Conservation (phyloP, 2,797 vertebrate species). For the Gallinago nigripennis region DNA sequence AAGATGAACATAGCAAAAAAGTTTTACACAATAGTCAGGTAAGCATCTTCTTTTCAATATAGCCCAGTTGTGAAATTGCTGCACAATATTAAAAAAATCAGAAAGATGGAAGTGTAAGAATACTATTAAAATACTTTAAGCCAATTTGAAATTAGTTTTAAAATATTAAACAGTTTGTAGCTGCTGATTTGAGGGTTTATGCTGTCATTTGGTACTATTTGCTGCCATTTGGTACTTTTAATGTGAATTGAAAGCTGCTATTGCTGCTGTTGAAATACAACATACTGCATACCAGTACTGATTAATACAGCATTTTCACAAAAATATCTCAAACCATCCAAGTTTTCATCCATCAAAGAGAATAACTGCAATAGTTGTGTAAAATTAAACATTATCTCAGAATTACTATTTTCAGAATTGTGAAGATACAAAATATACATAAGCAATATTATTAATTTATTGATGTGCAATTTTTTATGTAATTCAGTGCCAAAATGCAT, state of each 20-base stretch:
- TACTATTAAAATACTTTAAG: background rate
- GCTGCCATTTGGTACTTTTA: background rate
- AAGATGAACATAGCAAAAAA: background rate
- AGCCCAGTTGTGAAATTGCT: background rate
- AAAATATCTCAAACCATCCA: background rate
- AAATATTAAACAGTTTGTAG: background rate
- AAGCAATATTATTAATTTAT: conserved; percentile 54
- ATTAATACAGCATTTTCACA: background rate
- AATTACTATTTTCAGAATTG: conserved; percentile 29
- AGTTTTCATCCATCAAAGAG: background rate
- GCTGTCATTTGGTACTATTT: background rate
- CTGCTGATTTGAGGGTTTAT: background rate
- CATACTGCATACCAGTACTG: background rate
- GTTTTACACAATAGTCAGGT: background rate
- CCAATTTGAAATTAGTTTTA: background rate
- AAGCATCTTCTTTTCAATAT: background rate
- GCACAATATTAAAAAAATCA: background rate
- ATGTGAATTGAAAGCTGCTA: conserved; percentile 10
- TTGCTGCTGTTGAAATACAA: background rate
- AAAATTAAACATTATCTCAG: background rate
- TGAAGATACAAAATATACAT: background rate
- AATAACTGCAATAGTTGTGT: background rate
- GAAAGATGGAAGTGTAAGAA: background rate
- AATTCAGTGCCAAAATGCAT: conserved; percentile 81
- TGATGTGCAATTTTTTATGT: conserved; percentile 44